Evolutionary conservation across 2,888 invertebrate genomes (phyloP).

Genomic region (Thecophora atra): DNA sequence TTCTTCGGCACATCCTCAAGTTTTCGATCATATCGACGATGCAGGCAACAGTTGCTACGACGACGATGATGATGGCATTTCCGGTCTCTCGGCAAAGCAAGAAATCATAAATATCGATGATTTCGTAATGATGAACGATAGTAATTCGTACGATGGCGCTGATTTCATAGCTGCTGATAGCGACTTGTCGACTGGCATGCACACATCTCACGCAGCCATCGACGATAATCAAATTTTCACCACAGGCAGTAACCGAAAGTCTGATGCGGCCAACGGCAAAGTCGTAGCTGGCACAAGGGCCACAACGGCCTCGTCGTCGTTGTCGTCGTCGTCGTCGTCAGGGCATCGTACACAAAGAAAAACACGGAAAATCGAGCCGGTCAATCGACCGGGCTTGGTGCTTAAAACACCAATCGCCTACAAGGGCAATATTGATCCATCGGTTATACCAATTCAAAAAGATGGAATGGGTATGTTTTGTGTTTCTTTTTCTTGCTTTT

Average conservation of each 20-base stretch:
- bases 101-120: constrained; percentile 66
- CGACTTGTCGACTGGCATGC: constrained; percentile 44
- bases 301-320: constrained; percentile 25
- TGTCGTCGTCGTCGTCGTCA: constrained; percentile 33
- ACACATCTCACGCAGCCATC: constrained; percentile 45
- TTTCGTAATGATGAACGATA: constrained; percentile 65
- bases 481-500: constrained; percentile 41
- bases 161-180: constrained; percentile 58
- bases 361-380: constrained; percentile 74
- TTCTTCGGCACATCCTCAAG: constrained; percentile 53
- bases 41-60: constrained; percentile 50
- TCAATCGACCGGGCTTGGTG: constrained; percentile 78
- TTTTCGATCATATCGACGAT: constrained; percentile 57
- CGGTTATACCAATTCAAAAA: constrained; percentile 86
- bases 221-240: constrained; percentile 54
- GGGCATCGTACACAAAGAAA: constrained; percentile 59
- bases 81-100: constrained; percentile 59
- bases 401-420: constrained; percentile 82
- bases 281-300: constrained; percentile 21
- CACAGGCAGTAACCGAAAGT: constrained; percentile 55
- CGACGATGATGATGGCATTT: constrained; percentile 51
- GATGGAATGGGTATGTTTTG: constrained; percentile 84
- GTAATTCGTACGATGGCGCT: constrained; percentile 64
- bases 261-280: constrained; percentile 40
- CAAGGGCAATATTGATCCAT: constrained; percentile 81